Percentiles rank a stretch among this genome's conserved stretches.
phyloP scores from a whole-genome alignment of 2,113 vertebrate species.

The Orcinus orca region DNA sequence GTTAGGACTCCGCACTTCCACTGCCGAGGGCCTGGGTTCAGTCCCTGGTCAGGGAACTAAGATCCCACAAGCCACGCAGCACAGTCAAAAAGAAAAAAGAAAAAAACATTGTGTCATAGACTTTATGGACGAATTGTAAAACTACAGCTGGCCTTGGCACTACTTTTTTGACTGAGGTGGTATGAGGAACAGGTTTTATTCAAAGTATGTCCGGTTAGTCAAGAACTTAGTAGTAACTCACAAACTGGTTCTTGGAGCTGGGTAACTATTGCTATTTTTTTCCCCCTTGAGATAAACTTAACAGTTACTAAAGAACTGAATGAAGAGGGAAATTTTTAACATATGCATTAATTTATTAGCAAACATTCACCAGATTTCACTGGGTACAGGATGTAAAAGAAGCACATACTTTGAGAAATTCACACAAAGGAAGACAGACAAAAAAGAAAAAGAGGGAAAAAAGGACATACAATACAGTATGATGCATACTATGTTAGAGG shows the following conservation, averaged over 20 bases:
- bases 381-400: neutral
- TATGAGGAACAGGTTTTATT: slow-evolving; percentile 17
- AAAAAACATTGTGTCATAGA: neutral
- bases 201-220: slow-evolving; percentile 12
- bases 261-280: neutral
- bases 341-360: slow-evolving; percentile 28
- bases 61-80: neutral
- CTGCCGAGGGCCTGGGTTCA: neutral
- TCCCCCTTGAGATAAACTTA: neutral
- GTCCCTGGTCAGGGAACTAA: neutral
- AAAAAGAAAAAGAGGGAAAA: neutral
- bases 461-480: neutral
- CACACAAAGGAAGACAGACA: neutral
- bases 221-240: slow-evolving; percentile 23
- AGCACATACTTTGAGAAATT: slow-evolving; percentile 19
- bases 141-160: neutral
- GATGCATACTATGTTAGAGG: neutral
- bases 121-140: neutral
- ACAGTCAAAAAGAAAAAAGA: neutral
- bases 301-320: slow-evolving; percentile 30
- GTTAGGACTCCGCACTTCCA: neutral
- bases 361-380: neutral
- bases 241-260: neutral
- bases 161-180: slow-evolving; percentile 2
- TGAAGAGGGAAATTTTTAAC: neutral